Evolutionary conservation across 2,797 vertebrate species (phyloP).

Genomic region (Apogon talboti): DNA sequence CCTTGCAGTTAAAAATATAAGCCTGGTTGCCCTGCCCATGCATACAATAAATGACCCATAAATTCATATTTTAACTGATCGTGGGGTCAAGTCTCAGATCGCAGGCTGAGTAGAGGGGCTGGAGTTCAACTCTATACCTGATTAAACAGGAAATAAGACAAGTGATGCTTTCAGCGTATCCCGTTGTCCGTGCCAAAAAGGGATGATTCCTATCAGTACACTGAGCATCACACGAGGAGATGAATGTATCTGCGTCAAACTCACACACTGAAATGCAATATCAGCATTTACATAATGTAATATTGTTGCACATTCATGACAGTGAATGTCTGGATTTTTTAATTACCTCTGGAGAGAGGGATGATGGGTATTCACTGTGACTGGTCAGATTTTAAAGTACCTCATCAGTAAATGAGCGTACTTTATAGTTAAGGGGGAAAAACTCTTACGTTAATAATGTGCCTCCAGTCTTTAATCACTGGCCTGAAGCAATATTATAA

Average conservation of each 20-base stretch:
- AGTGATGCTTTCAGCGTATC: constrained; percentile 17
- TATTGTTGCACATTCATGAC: constrained; percentile 57
- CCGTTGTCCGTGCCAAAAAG: constrained; percentile 50
- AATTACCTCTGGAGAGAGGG: constrained; percentile 65
- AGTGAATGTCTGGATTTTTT: constrained; percentile 65
- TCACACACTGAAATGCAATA: constrained; percentile 37
- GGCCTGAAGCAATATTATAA: constrained; percentile 66
- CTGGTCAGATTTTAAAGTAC: constrained; percentile 32
- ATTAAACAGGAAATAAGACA: constrained; percentile 29
- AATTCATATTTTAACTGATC: constrained; percentile 16
- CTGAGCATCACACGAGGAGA: constrained; percentile 37
- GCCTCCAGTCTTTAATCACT: constrained; percentile 63
- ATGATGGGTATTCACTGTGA: constrained; percentile 36
- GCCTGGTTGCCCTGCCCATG: constrained; percentile 15
- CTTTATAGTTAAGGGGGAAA: constrained; percentile 22
- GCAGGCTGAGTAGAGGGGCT: constrained; percentile 36
- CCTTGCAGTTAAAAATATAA: constrained; percentile 36
- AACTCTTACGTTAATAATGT: constrained; percentile 49
- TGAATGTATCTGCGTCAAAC: constrained; percentile 50
- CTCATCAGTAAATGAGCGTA: constrained; percentile 30
- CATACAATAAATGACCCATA: constrained; percentile 27
- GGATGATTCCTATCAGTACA: constrained; percentile 15
- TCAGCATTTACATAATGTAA: constrained; percentile 41
- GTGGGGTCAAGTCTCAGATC: constrained; percentile 14
- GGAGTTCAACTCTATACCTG: constrained; percentile 26